Evolutionary conservation across 92 coral and sea anemone genomes (phyloP), one percentile per base, ranked within the genome.

Genomic region (Epizoanthus fatuus): DNA sequence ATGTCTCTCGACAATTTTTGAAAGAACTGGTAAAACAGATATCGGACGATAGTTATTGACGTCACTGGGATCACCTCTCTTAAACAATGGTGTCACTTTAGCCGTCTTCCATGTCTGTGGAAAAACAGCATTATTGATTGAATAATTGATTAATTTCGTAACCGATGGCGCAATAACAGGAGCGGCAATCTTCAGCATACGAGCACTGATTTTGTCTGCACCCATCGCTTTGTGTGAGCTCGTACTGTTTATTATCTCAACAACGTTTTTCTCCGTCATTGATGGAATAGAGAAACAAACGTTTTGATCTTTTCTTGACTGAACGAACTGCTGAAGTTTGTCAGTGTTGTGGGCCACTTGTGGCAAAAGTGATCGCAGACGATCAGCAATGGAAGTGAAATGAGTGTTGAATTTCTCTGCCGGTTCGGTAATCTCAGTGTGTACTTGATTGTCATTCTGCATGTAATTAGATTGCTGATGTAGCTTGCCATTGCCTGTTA

Each of bases 101-200:
- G 91, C 86, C 3, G 83, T 80, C 74, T 87, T 87, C 86, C 91
- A 87, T 22, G 42, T 8, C 39, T 12, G 68, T 32, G 90, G 90
- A 51, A 87, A 80, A 39, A 68, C 79, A 58, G 62, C 81, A 5
- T 8, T 32, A 1, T 84, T 5, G 77, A 86, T 63, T 51, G 80
- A 86, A 79, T 15, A 83, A 57, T 86, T 86, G 16, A 86, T 86
- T 51, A 80, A 55, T 37, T 63, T 81, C 52, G 77, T 15, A 64
- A 81, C 60, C 56, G 70, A 81, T 47, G 84, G 83, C 15, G 85
- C 94, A 69, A 86, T 64, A 38, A 86, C 38, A 4, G 91, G 88
- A 76, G 88, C 88, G 19, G 94, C 88, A 14, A 82, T 20, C 62
- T 91, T 91, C 15, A 87, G 72, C 81, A 86, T 91, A 22, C 85